These are phyloP conservation scores for Dione vanillae DNA, from an alignment of 2,888 invertebrate genomes.

Conservation along the genomic window DNA sequence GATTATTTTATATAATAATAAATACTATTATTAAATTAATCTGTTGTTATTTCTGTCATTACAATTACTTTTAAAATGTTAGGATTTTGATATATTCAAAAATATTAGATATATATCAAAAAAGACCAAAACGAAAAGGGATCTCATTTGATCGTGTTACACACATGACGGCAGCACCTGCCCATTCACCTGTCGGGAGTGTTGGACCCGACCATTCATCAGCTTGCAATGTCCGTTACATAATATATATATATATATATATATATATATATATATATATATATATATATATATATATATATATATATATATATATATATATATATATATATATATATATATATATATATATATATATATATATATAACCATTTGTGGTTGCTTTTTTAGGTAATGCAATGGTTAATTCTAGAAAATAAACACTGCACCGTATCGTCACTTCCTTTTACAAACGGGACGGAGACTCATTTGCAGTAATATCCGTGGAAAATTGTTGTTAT, in stretches of 20 bases:
- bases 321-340: too few relatives aligned
- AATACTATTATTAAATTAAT: too few relatives aligned
- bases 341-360: too few relatives aligned
- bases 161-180: conserved; percentile 56
- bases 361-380: not conserved
- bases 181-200: conserved; percentile 50
- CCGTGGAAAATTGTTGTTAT: conserved; percentile 40
- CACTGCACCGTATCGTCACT: conserved; percentile 31
- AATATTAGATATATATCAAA: not conserved
- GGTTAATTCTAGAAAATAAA: conserved; percentile 12
- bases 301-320: too few relatives aligned
- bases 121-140: not conserved
- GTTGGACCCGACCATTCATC: not conserved
- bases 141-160: conserved; percentile 45
- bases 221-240: conserved; percentile 16
- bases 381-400: conserved; percentile 8
- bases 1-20: not conserved
- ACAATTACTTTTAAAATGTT: not conserved
- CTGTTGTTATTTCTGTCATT: not conserved
- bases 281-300: too few relatives aligned
- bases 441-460: conserved; percentile 38
- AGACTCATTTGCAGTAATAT: conserved; percentile 40
- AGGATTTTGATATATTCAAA: not conserved
- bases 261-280: too few relatives aligned
- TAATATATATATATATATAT: too few relatives aligned